Evolutionary conservation across 2,797 vertebrate species (phyloP), one percentile per base, ranked within the genome.

Genomic region (Austrolebias charrua): DNA sequence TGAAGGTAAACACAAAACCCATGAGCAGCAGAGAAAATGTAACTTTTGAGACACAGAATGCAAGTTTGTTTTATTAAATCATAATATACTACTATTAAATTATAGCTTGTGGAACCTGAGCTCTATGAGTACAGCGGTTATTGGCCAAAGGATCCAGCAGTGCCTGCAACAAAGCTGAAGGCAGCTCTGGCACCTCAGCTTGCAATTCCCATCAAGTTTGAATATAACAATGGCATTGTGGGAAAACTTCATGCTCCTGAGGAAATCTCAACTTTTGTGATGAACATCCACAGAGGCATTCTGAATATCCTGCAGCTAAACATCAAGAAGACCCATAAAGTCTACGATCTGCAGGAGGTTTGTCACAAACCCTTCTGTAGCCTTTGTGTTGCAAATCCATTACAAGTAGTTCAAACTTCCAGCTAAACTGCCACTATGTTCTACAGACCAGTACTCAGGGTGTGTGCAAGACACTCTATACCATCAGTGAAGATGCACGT

Each of bases 391-490:
- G 38, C n/a, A 57, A 43, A 29, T 52, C 6, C 3, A n/a, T 35
- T 20, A 15, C 10, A 38, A n/a, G 11, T 55, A 16, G 28, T 31
- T 57, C 9, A 74, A 61, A 44, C 2, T 45, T 19, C 5, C 1
- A 0, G 3, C 10, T 66, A 33, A 83, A 60, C 0, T 0, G 24
- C 10, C 90, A 80, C 12, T 66, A 48, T 55, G 40, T 14, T 51
- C 45, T 14, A 5, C 13, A 74, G 71, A 46, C 78, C 61, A 93
- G 93, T 6, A 77, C 85, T 43, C 90, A 91, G 66, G 95, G 94
- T n/a, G 84, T 92, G 58, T 96, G 95, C 82, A 93, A 93, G 54
- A 94, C 94, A 57, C 89, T 90, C 0, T 96, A 96, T 2, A 5
- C 92, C 56, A 88, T 95, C 80, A 90, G 67, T 77, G 92, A 94